Conservation (phyloP, 2,113 vertebrate genomes). For the Chaenogobius annularis region DNA sequence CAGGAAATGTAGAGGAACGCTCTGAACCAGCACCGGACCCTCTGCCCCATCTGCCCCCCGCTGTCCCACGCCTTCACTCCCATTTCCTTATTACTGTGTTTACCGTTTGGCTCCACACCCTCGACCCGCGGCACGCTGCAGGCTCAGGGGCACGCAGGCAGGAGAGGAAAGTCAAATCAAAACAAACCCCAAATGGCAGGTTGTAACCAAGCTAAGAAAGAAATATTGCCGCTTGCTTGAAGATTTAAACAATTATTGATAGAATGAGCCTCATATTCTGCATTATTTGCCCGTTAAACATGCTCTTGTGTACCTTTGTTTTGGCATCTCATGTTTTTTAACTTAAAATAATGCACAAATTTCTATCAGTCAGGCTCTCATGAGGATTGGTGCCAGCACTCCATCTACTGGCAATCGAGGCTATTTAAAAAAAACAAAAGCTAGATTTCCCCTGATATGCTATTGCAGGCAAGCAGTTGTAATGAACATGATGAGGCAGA, state of each 20-base stretch:
- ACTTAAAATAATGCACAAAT: too few relatives aligned
- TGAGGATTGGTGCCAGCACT: too few relatives aligned
- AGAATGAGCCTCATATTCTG: too few relatives aligned
- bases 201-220: not conserved
- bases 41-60: conserved; percentile 87
- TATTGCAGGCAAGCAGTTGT: too few relatives aligned
- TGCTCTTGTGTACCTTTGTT: too few relatives aligned
- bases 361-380: too few relatives aligned
- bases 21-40: conserved; percentile 78
- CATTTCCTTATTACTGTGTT: conserved; percentile 92
- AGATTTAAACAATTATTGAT: not conserved
- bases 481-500: too few relatives aligned
- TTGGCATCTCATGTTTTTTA: too few relatives aligned
- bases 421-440: too few relatives aligned
- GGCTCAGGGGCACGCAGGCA: conserved; percentile 39
- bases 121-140: conserved; percentile 73
- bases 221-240: not conserved
- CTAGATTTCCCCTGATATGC: too few relatives aligned
- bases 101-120: conserved; percentile 89
- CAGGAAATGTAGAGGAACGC: conserved; percentile 94
- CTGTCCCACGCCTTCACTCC: conserved; percentile 88
- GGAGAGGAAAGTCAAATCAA: conserved; percentile 46
- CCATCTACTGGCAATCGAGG: too few relatives aligned
- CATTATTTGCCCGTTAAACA: too few relatives aligned
- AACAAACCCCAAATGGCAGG: conserved; percentile 55